Conservation (phyloP, 1,140 invertebrate species). For the Achroia grisella region DNA sequence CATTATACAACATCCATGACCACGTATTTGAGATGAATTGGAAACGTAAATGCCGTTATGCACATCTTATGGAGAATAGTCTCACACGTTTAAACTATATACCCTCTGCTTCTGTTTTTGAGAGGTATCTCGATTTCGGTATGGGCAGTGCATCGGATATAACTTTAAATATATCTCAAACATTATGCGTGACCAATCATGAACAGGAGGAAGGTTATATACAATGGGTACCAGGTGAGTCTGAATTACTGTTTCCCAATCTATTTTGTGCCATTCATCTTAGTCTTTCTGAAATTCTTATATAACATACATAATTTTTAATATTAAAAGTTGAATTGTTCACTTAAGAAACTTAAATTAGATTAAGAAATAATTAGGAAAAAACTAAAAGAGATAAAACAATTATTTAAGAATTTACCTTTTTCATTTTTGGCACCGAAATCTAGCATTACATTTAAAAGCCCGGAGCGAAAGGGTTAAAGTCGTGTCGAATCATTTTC, state of each 20-base stretch:
- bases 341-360: no score
- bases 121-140: slow-evolving; percentile 57
- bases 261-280: no score
- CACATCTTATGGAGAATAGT: slow-evolving; percentile 60
- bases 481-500: no score
- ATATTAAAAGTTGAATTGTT: no score
- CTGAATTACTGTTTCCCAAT: background rate
- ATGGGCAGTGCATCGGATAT: slow-evolving; percentile 43
- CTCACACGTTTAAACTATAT: slow-evolving; percentile 45
- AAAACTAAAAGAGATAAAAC: no score
- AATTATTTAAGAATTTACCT: no score
- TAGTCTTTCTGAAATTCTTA: no score
- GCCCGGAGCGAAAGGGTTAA: no score
- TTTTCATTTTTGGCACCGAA: no score
- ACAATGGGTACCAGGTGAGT: slow-evolving; percentile 55
- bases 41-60: slow-evolving; percentile 36
- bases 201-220: slow-evolving; percentile 47
- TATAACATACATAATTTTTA: no score
- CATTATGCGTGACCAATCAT: slow-evolving; percentile 59
- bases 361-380: no score
- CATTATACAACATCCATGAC: slow-evolving; percentile 33
- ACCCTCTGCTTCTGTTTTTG: slow-evolving; percentile 51
- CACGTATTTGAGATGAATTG: slow-evolving; percentile 46
- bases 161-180: slow-evolving; percentile 57
- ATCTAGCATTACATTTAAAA: no score